Base-by-base conservation (phyloP, 2,888 invertebrate genomes). In the Prosapia bicincta region DNA sequence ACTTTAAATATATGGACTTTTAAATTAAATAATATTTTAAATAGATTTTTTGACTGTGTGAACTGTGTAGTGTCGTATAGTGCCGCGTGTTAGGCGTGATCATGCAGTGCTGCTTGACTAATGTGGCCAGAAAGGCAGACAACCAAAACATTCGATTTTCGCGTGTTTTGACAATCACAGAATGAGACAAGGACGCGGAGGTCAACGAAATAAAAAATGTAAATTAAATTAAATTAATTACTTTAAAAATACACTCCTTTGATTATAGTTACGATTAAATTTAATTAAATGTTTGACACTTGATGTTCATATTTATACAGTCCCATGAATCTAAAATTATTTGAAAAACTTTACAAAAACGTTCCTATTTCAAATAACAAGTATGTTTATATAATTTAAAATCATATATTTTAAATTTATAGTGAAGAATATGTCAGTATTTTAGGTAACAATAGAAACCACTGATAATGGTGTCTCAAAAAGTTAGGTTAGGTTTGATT, bases 151-250 rank as follows among this genome's bases (percentile, higher is more conserved):
- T 82, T 82, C 81, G 82, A 82, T 82, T 83, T 82, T 83, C 81
- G 80, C 81, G 82, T 82, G 81, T 82, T 82, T 82, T 83, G 83
- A 84, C 82, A 81, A 82, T 83, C 83, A 83, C 84, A 86, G 84
- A 85, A 87, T 87, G 87, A 87, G 87, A 84, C 87, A 87, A 85
- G 87, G 87, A 83, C 87, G 87, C 81, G 86, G 86, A 83, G 87
- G 86, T 81, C 86, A 87, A 83, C 85, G 87, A 82, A 88, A 86
- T 84, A 85, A 87, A 84, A 87, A 87, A 87, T 87, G 87, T 88
- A n/a, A n/a, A n/a, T n/a, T n/a, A n/a, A n/a, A n/a, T n/a, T n/a
- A n/a, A 74, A 3, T 54, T 20, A 20, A 20, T 54, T 20, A 54
- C 9, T 54, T 5, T 13, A 10, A 10, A 38, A 3, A 38, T 38